Evolutionary conservation across 2,888 invertebrate species (phyloP).

Genomic region (Lithophane socia): DNA sequence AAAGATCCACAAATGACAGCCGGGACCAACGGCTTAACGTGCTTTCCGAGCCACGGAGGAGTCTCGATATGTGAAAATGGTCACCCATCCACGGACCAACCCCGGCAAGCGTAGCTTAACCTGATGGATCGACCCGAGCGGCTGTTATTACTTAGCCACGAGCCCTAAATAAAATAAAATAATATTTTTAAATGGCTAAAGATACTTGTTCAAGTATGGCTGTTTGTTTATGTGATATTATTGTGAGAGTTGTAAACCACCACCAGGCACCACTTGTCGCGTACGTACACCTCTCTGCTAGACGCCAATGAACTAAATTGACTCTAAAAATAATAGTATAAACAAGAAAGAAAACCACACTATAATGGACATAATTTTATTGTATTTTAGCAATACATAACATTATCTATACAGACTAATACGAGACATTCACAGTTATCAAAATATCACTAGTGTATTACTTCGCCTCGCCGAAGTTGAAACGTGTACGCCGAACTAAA

Average conservation of each 20-base stretch:
- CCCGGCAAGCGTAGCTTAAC: no score
- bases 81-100: no score
- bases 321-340: neutral
- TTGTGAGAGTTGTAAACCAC: neutral
- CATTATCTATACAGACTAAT: conserved; percentile 76
- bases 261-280: neutral
- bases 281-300: neutral
- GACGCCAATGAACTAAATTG: no score
- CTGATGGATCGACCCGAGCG: no score
- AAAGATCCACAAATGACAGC: no score
- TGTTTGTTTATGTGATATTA: neutral
- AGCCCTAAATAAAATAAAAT: no score
- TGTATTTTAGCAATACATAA: conserved; percentile 78
- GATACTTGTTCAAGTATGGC: no score
- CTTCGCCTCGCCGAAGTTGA: conserved; percentile 32
- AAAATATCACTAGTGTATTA: conserved; percentile 72
- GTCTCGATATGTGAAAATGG: no score
- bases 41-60: no score
- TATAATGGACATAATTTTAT: conserved; percentile 69
- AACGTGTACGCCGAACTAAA: conserved; percentile 51
- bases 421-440: conserved; percentile 78
- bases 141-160: no score
- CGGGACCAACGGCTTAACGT: no score
- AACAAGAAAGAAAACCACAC: conserved; percentile 14
- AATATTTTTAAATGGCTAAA: neutral